Conservation (phyloP, 2,113 vertebrate species). For the Paedocypris sp. region DNA sequence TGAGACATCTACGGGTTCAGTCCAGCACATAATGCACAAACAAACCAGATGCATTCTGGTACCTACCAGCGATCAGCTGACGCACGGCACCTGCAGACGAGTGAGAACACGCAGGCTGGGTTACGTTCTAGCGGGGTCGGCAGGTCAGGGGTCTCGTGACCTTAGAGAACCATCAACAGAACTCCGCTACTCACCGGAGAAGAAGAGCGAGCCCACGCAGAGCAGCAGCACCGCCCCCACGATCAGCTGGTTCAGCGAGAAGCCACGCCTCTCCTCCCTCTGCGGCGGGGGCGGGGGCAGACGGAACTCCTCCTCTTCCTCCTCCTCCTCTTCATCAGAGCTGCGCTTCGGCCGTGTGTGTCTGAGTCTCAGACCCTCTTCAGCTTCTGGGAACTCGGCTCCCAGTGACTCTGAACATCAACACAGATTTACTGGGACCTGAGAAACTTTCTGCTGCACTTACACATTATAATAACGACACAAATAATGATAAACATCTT, state of each 20-base stretch:
- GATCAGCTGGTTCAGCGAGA: slow-evolving; percentile 67
- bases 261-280: slow-evolving; percentile 47
- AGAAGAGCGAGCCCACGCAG: slow-evolving; percentile 70
- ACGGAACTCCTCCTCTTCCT: slow-evolving; percentile 49
- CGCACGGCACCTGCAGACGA: too few relatives aligned
- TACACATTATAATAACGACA: not conserved
- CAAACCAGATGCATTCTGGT: too few relatives aligned
- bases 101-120: too few relatives aligned
- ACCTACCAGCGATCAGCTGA: too few relatives aligned
- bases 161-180: too few relatives aligned
- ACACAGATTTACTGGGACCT: too few relatives aligned
- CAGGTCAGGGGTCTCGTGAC: too few relatives aligned
- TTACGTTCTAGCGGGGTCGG: too few relatives aligned
- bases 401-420: slow-evolving; percentile 11
- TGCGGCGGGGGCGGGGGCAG: slow-evolving; percentile 44
- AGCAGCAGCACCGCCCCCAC: slow-evolving; percentile 65
- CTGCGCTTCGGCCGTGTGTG: slow-evolving; percentile 44
- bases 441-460: too few relatives aligned
- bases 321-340: slow-evolving; percentile 60
- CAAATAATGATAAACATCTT: not conserved
- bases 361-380: slow-evolving; percentile 50
- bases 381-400: slow-evolving; percentile 31
- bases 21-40: too few relatives aligned
- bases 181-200: slow-evolving; percentile 77
- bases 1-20: too few relatives aligned